A percentile compares a stretch with the other conserved stretches of the same genome.
These are phyloP conservation scores for Rhynchomys soricoides DNA, from an alignment of 2,113 vertebrate species.

Conservation along the genomic window DNA sequence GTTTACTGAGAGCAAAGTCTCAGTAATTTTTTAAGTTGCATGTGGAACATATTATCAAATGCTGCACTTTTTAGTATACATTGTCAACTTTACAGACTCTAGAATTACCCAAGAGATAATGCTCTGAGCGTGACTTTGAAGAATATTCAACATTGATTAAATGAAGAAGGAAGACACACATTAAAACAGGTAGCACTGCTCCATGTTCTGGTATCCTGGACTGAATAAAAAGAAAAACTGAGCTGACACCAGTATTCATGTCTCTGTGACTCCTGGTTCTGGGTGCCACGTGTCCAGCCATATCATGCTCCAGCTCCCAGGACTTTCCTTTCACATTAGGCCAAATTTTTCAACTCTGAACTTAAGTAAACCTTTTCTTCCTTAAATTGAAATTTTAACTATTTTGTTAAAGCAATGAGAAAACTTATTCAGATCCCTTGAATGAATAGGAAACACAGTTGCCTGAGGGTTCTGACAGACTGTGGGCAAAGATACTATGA, in stretches of 20 bases:
- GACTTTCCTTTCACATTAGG: neutral
- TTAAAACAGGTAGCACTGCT: accelerated
- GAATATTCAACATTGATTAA: neutral
- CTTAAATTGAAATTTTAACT: neutral
- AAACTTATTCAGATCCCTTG: neutral
- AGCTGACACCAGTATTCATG: neutral
- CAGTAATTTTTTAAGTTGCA: neutral
- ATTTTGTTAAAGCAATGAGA: neutral
- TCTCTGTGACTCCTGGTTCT: neutral
- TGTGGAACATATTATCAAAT: neutral
- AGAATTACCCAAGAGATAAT: neutral
- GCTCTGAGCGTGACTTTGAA: too few relatives aligned
- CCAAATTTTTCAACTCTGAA: neutral
- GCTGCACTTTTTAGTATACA: neutral
- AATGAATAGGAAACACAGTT: neutral
- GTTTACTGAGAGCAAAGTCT: neutral
- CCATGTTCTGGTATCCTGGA: neutral
- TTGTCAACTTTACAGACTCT: neutral
- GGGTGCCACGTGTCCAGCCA: too few relatives aligned
- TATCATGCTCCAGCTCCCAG: accelerated
- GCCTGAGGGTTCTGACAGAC: too few relatives aligned
- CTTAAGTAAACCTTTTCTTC: neutral
- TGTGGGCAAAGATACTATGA: neutral
- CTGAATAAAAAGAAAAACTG: neutral
- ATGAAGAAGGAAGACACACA: neutral